phyloP scores from a whole-genome alignment of 2,113 vertebrate species.

The Chloroceryle aenea region DNA sequence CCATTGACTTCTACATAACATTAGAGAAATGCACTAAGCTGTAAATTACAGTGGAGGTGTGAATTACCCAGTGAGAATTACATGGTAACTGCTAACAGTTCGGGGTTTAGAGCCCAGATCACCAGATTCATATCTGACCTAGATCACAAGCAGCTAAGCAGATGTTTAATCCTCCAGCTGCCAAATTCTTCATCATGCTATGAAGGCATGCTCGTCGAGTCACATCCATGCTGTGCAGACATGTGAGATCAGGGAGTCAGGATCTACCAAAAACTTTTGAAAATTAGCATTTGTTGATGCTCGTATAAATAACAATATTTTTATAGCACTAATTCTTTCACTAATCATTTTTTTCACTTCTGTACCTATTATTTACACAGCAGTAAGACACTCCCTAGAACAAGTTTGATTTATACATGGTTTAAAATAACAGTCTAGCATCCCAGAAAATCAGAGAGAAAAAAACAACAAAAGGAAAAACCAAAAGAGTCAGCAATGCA shows the following conservation, averaged over 20 bases:
- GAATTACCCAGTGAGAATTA: neutral
- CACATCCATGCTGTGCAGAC: neutral
- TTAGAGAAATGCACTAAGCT: neutral
- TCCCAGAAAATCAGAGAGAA: neutral
- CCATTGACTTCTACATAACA: neutral
- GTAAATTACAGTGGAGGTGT: neutral
- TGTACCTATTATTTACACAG: neutral
- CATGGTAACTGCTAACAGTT: neutral
- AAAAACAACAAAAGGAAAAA: neutral
- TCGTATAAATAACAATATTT: neutral
- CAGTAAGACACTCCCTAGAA: neutral
- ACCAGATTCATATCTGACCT: neutral
- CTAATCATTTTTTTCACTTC: neutral
- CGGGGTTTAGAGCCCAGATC: neutral
- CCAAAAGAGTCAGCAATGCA: neutral
- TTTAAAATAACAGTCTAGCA: neutral
- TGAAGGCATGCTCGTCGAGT: neutral
- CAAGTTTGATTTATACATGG: neutral
- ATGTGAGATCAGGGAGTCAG: neutral
- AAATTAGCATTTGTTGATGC: neutral
- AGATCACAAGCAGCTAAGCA: neutral
- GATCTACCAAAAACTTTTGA: neutral
- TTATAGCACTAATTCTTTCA: neutral
- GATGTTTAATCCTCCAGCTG: neutral
- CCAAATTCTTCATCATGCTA: neutral